Conservation (phyloP, 2,113 vertebrate genomes). For the Misgurnus anguillicaudatus region DNA sequence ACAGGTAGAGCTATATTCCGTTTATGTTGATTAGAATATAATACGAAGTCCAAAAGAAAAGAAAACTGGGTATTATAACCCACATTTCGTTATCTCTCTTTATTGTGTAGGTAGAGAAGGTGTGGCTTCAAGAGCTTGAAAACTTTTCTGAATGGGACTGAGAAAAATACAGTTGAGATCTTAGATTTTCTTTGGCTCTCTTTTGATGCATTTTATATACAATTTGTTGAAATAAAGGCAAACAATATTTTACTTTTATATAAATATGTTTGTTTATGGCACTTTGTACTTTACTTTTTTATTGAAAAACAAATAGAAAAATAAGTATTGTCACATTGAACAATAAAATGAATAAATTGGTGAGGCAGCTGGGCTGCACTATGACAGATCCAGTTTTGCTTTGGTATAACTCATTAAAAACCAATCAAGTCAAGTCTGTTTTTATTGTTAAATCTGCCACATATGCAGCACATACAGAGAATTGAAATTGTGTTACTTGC, state of each 20-base stretch:
- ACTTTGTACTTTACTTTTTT: neutral
- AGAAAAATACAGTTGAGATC: neutral
- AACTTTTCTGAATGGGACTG: slow-evolving; percentile 49
- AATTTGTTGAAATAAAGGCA: neutral
- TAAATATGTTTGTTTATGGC: neutral
- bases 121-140: slow-evolving; percentile 52
- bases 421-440: too few species aligned
- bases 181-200: too few species aligned
- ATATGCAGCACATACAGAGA: too few species aligned
- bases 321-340: too few species aligned
- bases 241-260: neutral
- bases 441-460: too few species aligned
- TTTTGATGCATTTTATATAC: neutral
- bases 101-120: slow-evolving; percentile 43
- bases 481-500: too few species aligned
- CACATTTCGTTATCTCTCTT: neutral
- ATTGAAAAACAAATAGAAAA: neutral
- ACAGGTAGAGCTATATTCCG: slow-evolving; percentile 28
- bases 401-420: too few species aligned
- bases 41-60: too few species aligned
- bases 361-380: neutral
- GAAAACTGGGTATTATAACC: neutral
- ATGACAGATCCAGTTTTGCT: too few species aligned
- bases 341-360: neutral
- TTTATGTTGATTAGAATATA: neutral